Conservation (phyloP, 2,888 invertebrate genomes). For the Amphipyra berbera region DNA sequence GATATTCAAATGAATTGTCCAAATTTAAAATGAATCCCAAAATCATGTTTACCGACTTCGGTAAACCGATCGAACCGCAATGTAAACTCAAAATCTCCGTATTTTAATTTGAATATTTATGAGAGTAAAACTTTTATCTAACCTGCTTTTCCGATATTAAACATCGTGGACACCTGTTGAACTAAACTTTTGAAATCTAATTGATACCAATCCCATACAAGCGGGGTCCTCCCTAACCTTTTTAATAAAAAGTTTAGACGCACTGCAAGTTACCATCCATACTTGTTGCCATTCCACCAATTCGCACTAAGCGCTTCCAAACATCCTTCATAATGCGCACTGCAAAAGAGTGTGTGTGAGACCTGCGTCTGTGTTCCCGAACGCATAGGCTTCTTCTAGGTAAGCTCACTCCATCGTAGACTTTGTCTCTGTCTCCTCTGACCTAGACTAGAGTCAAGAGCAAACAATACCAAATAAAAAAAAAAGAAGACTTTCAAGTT, state of each 20-base stretch:
- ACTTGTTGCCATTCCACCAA: no score
- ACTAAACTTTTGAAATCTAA: constrained; percentile 36
- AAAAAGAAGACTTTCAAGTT: no score
- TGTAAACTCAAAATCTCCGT: constrained; percentile 23
- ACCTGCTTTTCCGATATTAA: constrained; percentile 41
- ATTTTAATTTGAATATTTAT: constrained; percentile 57
- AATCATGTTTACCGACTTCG: constrained; percentile 27
- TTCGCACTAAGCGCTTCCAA: no score
- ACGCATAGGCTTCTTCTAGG: no score
- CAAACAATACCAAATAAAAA: no score
- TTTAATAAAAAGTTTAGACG: background rate
- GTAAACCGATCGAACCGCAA: constrained; percentile 2
- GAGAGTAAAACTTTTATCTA: constrained; percentile 34
- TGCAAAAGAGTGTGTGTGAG: no score
- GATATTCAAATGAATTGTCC: background rate
- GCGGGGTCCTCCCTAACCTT: background rate
- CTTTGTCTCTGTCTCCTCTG: no score
- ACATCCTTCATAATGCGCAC: no score
- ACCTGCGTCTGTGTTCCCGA: no score
- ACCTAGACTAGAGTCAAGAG: no score
- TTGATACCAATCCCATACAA: constrained; percentile 10
- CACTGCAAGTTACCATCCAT: no score
- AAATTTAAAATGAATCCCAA: constrained; percentile 25
- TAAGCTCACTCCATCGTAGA: no score
- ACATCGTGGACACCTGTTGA: constrained; percentile 55